A percentile compares a stretch with the other conserved stretches of the same genome.
These are phyloP conservation scores for Thumatha senex DNA, from an alignment of 2,888 invertebrate genomes.

Conservation along the genomic window DNA sequence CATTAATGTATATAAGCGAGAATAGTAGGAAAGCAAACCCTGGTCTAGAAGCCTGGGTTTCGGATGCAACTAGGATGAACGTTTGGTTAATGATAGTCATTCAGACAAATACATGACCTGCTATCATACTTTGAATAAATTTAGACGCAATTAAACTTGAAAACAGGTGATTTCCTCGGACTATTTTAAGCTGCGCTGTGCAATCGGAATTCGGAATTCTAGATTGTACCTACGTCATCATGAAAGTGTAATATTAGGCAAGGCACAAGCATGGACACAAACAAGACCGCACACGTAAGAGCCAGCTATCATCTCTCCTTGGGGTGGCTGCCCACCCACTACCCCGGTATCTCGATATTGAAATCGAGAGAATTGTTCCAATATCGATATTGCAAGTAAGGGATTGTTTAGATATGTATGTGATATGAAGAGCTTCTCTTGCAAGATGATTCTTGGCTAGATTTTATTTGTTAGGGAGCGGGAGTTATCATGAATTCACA, in stretches of 20 bases:
- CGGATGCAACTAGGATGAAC: too few relatives aligned
- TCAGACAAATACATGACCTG: too few relatives aligned
- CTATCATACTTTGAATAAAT: too few relatives aligned
- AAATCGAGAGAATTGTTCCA: conserved; percentile 39
- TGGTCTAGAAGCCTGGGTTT: too few relatives aligned
- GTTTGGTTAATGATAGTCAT: too few relatives aligned
- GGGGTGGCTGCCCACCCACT: conserved; percentile 35
- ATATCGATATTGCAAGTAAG: conserved; percentile 33
- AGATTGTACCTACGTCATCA: conserved; percentile 47
- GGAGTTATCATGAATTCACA: too few relatives aligned
- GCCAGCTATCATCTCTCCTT: conserved; percentile 59
- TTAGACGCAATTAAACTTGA: too few relatives aligned
- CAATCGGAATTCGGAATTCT: too few relatives aligned
- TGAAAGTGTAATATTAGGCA: conserved; percentile 69
- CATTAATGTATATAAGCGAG: too few relatives aligned
- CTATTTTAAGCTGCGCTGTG: too few relatives aligned
- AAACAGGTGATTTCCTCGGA: too few relatives aligned
- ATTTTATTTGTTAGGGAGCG: background rate
- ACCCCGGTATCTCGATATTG: conserved; percentile 34
- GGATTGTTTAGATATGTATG: conserved; percentile 27
- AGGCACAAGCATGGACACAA: conserved; percentile 63
- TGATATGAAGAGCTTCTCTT: conserved; percentile 9
- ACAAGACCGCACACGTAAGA: conserved; percentile 72
- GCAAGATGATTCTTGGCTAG: background rate
- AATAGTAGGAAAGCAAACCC: too few relatives aligned